Evolutionary conservation across 2,113 vertebrate genomes (phyloP).

Genomic region (Brienomyrus brachyistius): DNA sequence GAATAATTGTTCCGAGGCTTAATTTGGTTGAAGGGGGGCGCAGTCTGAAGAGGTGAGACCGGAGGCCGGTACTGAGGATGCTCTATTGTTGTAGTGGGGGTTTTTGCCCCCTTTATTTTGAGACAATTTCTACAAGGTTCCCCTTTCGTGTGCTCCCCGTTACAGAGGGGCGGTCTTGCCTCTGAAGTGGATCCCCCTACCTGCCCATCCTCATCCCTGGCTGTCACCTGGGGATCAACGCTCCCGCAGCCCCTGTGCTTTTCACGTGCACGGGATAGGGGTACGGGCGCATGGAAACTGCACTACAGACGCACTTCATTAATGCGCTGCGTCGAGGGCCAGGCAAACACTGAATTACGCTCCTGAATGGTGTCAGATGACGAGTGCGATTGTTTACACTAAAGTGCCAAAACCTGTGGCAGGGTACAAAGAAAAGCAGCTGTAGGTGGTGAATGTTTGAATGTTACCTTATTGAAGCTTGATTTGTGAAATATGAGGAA

Average conservation of each 20-base stretch:
- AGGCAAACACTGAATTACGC: background rate
- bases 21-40: constrained; percentile 15
- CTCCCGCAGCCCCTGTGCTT: background rate
- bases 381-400: background rate
- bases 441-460: background rate
- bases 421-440: background rate
- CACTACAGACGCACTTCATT: background rate
- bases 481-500: background rate
- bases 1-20: constrained; percentile 49
- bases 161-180: background rate
- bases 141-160: background rate
- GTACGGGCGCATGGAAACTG: background rate
- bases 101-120: constrained; percentile 11
- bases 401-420: background rate
- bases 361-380: background rate
- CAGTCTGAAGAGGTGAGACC: background rate
- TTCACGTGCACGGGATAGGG: background rate
- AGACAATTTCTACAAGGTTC: background rate
- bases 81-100: background rate
- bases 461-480: background rate
- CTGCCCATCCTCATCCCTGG: background rate
- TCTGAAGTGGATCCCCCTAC: background rate
- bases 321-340: background rate
- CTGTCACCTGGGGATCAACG: background rate
- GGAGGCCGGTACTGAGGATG: background rate